These are phyloP conservation scores for Sycophaga agraensis DNA, from an alignment of 1,140 invertebrate species.

Conservation along the genomic window DNA sequence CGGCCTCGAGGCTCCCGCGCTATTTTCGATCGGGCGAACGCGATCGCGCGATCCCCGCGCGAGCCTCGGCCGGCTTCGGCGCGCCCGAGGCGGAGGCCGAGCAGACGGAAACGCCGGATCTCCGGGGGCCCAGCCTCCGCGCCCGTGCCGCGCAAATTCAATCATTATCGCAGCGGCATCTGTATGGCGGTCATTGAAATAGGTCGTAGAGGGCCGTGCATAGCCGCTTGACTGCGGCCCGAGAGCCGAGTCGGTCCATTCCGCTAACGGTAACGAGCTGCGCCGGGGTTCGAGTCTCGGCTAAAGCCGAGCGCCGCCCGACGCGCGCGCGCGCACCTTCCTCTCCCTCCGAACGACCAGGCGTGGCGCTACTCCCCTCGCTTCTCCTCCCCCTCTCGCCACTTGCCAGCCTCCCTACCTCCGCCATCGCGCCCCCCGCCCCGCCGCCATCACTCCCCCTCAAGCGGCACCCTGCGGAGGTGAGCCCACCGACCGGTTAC, in stretches of 20 bases:
- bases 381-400: background rate
- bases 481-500: background rate
- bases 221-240: background rate
- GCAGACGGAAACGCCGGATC: background rate
- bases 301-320: slow-evolving; percentile 43
- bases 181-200: slow-evolving; percentile 58
- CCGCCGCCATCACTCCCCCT: slow-evolving; percentile 2
- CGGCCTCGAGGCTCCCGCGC: too few relatives aligned
- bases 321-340: background rate
- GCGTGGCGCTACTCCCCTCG: slow-evolving; percentile 32
- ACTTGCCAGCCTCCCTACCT: background rate
- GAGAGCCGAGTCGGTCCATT: slow-evolving; percentile 45
- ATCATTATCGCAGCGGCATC: slow-evolving; percentile 59
- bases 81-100: background rate
- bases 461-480: background rate
- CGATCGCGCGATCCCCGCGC: background rate
- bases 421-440: background rate
- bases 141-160: slow-evolving; percentile 33
- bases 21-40: slow-evolving; percentile 8
- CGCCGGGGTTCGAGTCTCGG: slow-evolving; percentile 53
- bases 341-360: slow-evolving; percentile 21
- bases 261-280: slow-evolving; percentile 58
- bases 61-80: background rate
- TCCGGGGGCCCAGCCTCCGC: slow-evolving; percentile 20
- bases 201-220: slow-evolving; percentile 45